Evolutionary conservation across 1,140 invertebrate genomes (phyloP), one percentile per base, ranked within the genome.

Genomic region (Diabrotica virgifera): DNA sequence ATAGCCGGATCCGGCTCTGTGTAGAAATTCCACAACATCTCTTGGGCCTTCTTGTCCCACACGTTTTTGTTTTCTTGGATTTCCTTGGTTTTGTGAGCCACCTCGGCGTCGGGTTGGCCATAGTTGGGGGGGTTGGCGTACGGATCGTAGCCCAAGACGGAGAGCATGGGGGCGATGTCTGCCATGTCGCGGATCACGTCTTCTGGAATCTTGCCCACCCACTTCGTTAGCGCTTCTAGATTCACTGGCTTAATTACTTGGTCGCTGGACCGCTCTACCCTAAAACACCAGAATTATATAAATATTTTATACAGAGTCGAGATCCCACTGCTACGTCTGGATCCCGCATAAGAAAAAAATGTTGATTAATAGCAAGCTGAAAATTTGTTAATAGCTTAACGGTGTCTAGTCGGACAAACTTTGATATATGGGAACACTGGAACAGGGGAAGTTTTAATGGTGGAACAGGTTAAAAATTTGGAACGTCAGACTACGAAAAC

Each of bases 241-340:
- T 99, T 99, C 10, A 99, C 91, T 6, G 97, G 96, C 79, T 98
- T 98, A 77, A 98, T 95, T 59, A 99, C 96, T 85, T 99, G 97
- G 84, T 99, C 97, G 66, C 95, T 97, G 11, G 96, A 98, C 62
- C 96, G 86, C 81, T 99, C 97, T 71, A 96, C 93, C 81, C 95
- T 98, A 83, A 55, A 83, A 83, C 24, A 24, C 24, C 24, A 24
- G 4, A 24, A 24, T 24, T 2, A 24, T 24, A 24, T 24, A 24
- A 24, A 24, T 24, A 24, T 4, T 1, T 24, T 24, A 24, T 24
- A 2, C 24, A 24, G 1, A 24, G 24, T 24, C 1, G 24, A 24
- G 4, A 24, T 24, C n/a, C n/a, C n/a, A n/a, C n/a, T n/a, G n/a
- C n/a, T n/a, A n/a, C n/a, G n/a, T n/a, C n/a, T n/a, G n/a, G n/a